Conservation (phyloP, 1,140 invertebrate species). For the Pseudomyrmex flavicornis region DNA sequence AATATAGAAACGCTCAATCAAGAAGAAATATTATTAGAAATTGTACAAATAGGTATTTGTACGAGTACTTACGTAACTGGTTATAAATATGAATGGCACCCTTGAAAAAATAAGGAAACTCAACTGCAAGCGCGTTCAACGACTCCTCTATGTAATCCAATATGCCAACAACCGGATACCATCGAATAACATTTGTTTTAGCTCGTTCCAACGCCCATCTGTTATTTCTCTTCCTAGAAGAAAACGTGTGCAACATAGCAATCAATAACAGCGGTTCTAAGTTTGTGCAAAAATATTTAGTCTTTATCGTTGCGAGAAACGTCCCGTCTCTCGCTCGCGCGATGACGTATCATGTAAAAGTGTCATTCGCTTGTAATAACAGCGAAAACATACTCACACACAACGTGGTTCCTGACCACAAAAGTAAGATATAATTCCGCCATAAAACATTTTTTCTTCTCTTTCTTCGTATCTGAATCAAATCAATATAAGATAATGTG, state of each 20-base stretch:
- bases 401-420: constrained; percentile 88
- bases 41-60: neutral
- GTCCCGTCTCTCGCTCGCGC: too few species aligned
- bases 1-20: neutral
- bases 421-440: constrained; percentile 87
- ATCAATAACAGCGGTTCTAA: constrained; percentile 5
- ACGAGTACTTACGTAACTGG: constrained; percentile 85
- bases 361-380: neutral
- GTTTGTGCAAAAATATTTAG: constrained; percentile 17
- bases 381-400: constrained; percentile 83
- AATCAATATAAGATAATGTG: constrained; percentile 6
- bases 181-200: constrained; percentile 88
- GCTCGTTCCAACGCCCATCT: constrained; percentile 88
- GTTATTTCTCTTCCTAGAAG: constrained; percentile 86
- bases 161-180: constrained; percentile 89
- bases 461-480: constrained; percentile 73
- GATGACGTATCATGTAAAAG: neutral
- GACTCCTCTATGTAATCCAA: constrained; percentile 88
- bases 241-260: constrained; percentile 23
- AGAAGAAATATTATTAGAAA: neutral
- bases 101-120: constrained; percentile 87
- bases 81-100: constrained; percentile 86
- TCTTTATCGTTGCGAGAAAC: neutral
- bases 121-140: constrained; percentile 86
- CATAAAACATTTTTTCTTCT: constrained; percentile 69